Evolutionary conservation across 2,888 invertebrate species (phyloP), one percentile per base, ranked within the genome.

Genomic region (Crematogaster levior): DNA sequence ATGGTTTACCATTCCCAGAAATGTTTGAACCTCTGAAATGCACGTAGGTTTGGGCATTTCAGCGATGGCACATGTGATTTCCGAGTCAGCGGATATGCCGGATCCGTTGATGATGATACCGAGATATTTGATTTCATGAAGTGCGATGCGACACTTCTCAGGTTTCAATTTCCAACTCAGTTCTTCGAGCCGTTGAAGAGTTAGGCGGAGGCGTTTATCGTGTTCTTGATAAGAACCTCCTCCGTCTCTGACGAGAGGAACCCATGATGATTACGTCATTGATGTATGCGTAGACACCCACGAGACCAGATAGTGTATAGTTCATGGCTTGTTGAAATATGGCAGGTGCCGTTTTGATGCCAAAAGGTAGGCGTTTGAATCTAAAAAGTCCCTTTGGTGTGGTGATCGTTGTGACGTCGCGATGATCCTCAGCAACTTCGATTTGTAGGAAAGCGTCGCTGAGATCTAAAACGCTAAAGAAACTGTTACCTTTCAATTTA

Each of bases 401-500:
- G 5, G 43, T 43, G 12, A 73, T 27, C 0, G 56, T 30, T 1
- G 30, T 74, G 18, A 30, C 27, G n/a, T 60, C 73, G n/a, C 30
- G 43, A 34, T 43, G 73, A 9, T 15, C 56, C 1, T 56, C 27
- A 9, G 3, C 73, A 12, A 43, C 10, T 3, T 60, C 60, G 15
- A 60, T 15, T 21, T 74, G 30, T 1, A 30, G 12, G 34, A 63
- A 63, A 5, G 21, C 40, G 10, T 37, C 9, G 37, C 9, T 9
- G 9, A 37, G 27, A 27, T 61, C 9, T 7, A 37, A 9, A 10
- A 10, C 9, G 9, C 9, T 73, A 73, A 73, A 30, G n/a, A n/a
- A n/a, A n/a, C n/a, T 27, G n/a, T 73, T 73, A 10, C 30, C 60
- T 1, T 58, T 56, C 7, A 73, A 46, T 60, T 73, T 73, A 12